Percentiles rank a stretch among this genome's conserved stretches.
Conservation (phyloP, 2,113 vertebrate species). For the Edolisoma coerulescens region DNA sequence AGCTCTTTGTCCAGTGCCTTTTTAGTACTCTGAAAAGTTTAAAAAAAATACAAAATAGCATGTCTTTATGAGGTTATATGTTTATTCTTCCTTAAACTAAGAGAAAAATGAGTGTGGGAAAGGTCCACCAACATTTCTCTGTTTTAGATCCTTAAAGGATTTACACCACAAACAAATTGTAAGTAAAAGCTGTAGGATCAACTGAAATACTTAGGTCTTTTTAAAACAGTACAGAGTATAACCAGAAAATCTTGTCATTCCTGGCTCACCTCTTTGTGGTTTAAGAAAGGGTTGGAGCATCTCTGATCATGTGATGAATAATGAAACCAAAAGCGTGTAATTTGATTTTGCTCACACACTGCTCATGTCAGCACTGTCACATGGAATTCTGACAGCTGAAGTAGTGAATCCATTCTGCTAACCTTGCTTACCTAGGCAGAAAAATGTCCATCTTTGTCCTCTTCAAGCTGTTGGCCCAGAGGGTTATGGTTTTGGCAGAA, state of each 20-base stretch:
- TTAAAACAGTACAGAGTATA: background rate
- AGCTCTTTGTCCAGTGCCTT: background rate
- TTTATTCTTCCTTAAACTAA: background rate
- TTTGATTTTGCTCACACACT: background rate
- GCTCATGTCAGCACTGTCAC: background rate
- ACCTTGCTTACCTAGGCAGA: constrained; percentile 80
- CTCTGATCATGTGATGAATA: background rate
- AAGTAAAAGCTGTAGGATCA: background rate
- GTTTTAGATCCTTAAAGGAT: background rate
- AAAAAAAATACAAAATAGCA: background rate
- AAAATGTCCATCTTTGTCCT: constrained; percentile 86
- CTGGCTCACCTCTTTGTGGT: background rate
- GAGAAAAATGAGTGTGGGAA: background rate
- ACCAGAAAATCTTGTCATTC: background rate
- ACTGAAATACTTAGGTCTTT: background rate
- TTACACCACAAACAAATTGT: background rate
- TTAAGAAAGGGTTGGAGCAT: background rate
- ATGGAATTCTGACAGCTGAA: background rate
- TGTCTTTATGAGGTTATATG: background rate
- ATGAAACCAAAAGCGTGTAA: background rate
- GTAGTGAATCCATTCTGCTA: background rate
- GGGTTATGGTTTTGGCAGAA: constrained; percentile 71
- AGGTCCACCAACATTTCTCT: background rate
- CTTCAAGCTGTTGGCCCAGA: constrained; percentile 79
- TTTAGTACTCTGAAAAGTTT: background rate